Evolutionary conservation across 2,888 invertebrate genomes (phyloP), one percentile per base, ranked within the genome.

Genomic region (Ganaspis brasiliensis): DNA sequence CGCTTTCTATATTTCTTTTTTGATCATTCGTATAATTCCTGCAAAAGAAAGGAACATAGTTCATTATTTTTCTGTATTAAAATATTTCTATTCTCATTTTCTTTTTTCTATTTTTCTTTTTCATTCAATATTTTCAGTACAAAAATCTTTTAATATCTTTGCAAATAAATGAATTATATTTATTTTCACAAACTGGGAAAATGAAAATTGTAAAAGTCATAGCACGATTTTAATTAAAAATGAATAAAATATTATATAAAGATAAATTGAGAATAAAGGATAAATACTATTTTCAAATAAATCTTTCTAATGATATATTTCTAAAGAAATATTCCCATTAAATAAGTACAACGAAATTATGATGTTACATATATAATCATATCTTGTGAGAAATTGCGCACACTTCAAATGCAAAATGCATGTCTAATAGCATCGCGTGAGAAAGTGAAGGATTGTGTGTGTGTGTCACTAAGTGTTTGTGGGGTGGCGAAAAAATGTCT

Each of bases 51-150:
- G 63, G 37, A 40, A 10, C 21, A 12, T 24, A 24, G 24, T 67
- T 67, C 40, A 67, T 67, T 67, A 67, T 67, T 67, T n/a, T 67
- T 3, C 16, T n/a, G 24, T 57, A 57, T 57, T 57, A 31, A 57
- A 57, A 57, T 31, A 26, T 14, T 1, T 57, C 57, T 57, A 24
- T 21, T 57, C 26, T 1, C 24, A 24, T 40, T 37, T 40, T 14
- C 16, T 49, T n/a, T 6, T 6, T n/a, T 49, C 16, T 6, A 49
- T n/a, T 19, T 8, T 52, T 52, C 40, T 40, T 12, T 40, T 49
- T 40, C n/a, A 14, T 45, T 45, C n/a, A 45, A 45, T 45, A n/a
- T n/a, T n/a, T n/a, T n/a, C n/a, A n/a, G n/a, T n/a, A n/a, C n/a
- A n/a, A n/a, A n/a, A n/a, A n/a, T n/a, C n/a, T n/a, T n/a, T n/a